Conservation (phyloP, 2,113 vertebrate species). For the Poeciliopsis turrubarensis region DNA sequence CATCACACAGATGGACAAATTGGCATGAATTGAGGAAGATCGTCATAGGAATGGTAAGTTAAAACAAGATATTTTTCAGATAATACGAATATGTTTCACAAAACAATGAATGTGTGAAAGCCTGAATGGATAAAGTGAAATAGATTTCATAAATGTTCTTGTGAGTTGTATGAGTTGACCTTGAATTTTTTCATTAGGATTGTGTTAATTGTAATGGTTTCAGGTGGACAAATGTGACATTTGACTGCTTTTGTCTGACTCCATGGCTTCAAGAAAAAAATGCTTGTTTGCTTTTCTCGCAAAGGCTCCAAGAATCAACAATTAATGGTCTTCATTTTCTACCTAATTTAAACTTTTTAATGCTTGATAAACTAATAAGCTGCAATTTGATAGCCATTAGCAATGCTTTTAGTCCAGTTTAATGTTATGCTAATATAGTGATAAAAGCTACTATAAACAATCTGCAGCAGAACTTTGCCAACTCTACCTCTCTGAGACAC, state of each 20-base stretch:
- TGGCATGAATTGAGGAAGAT: background rate
- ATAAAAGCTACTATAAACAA: conserved; percentile 23
- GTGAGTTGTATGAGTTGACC: background rate
- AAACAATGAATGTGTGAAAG: too few species aligned
- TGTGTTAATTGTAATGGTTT: background rate
- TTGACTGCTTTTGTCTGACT: background rate
- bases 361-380: conserved; percentile 16
- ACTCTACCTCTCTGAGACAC: conserved; percentile 22
- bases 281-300: conserved; percentile 7
- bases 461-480: conserved; percentile 11
- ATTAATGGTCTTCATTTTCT: background rate
- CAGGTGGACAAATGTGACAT: background rate
- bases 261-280: background rate
- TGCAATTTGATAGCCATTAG: conserved; percentile 24
- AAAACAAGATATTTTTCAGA: too few species aligned
- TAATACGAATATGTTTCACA: too few species aligned
- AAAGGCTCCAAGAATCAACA: background rate
- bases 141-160: background rate
- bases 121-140: background rate
- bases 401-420: conserved; percentile 1
- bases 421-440: conserved; percentile 5
- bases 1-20: conserved; percentile 8
- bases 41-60: background rate
- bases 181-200: background rate
- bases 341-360: conserved; percentile 3